Percentiles rank a stretch among this genome's conserved stretches.
phyloP scores from a whole-genome alignment of 2,888 invertebrate species.

The Ormia ochracea region DNA sequence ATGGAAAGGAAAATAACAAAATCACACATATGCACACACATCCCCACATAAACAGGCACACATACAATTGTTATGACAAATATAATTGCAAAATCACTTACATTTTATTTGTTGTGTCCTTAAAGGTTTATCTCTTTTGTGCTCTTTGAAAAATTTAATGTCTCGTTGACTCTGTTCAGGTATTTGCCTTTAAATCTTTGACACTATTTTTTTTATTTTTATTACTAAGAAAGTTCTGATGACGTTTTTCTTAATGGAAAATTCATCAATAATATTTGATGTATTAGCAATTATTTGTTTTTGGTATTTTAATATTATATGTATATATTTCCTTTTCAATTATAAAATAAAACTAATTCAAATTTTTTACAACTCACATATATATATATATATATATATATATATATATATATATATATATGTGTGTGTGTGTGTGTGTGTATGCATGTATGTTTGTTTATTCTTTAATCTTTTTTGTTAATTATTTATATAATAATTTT shows the following conservation, averaged over 20 bases:
- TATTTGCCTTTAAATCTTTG: constrained; percentile 52
- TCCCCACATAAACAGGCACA: not conserved
- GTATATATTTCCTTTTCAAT: not conserved
- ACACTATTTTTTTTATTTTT: constrained; percentile 12
- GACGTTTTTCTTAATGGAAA: not conserved
- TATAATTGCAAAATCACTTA: constrained; percentile 61
- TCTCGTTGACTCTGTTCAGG: constrained; percentile 37
- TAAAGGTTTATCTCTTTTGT: constrained; percentile 33
- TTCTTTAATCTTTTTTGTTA: too few species aligned
- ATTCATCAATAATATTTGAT: too few species aligned
- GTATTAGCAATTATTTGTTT: not conserved
- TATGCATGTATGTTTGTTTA: too few species aligned
- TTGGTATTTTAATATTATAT: not conserved
- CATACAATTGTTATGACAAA: constrained; percentile 41
- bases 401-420: too few species aligned
- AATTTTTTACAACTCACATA: too few species aligned
- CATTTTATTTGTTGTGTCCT: constrained; percentile 61
- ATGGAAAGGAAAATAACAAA: not conserved
- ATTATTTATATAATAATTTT: too few species aligned
- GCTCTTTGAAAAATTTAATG: constrained; percentile 19
- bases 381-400: too few species aligned
- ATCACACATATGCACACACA: not conserved
- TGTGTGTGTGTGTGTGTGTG: too few species aligned
- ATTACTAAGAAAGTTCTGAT: not conserved
- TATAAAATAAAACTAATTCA: too few species aligned